Base-by-base conservation (phyloP, 2,113 vertebrate genomes). In the Galeopterus variegatus region DNA sequence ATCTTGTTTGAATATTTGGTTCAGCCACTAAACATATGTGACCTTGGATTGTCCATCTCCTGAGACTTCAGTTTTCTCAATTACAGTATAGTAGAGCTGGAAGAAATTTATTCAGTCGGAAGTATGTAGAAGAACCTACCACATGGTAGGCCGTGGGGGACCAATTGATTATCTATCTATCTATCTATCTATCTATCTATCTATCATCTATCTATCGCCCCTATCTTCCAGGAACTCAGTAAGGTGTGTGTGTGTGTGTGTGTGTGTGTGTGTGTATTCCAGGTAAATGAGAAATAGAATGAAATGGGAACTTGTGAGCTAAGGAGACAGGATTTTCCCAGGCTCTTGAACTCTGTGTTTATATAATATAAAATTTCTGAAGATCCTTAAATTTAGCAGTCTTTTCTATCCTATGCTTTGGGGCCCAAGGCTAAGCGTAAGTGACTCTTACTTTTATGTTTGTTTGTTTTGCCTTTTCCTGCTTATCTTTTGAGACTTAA, bases 1-100 rank as follows among this genome's bases (percentile, higher is more conserved):
- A 50, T 96, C 26, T 80, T 76, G 3, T 90, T 86, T 92, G 14
- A 90, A 76, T 83, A 80, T 87, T 14, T 90, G 8, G 28, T 70
- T 80, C 17, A 50, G 21, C 23, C 14, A 75, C 52, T 92, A 90
- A 67, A 88, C 6, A 72, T 92, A 4, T 48, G 1, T 94, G 17
- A 77, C 87, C 79, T 82, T 92, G 83, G 36, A 87, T 5, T 31
- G 21, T 26, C 54, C 10, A 83, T 67, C 54, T 93, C 26, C 58
- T 69, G 79, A 67, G 12, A 75, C 41, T 13, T 90, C 21, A 26
- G 45, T 83, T 95, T 97, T 4, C 45, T 93, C 56, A 90, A 24
- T 80, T 69, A 72, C 6, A 77, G 28, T 56, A 96, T 50, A 19
- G 60, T 18, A 85, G 23, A 92, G 11, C 15, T 90, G 31, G 24